Base-by-base conservation (phyloP, 1,140 invertebrate genomes). In the Trachelipus rathkii region DNA sequence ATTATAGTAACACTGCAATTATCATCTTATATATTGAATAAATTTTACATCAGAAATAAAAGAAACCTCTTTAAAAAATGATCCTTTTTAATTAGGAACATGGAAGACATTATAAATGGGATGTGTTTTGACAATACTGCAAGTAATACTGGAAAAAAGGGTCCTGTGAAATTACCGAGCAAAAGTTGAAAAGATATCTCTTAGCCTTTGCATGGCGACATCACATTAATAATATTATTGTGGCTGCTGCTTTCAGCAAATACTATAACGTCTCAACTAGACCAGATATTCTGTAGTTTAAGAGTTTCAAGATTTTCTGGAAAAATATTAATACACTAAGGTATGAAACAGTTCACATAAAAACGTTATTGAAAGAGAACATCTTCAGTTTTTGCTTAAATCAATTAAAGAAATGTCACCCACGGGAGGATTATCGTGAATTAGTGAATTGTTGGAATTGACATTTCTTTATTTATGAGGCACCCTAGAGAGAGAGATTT, bases 161-260 rank as follows among this genome's bases (percentile, higher is more conserved):
- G 60, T 1, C 21, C 21, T 66, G 60, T n/a, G n/a, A n/a, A n/a
- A n/a, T 23, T n/a, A n/a, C 7, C 21, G 60, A 66, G 7, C 15
- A n/a, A 66, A 66, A 66, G 21, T 66, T 66, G 21, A n/a, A 66
- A n/a, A 66, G 60, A 66, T 1, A 7, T 66, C 21, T 66, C 15
- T 23, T 66, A n/a, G 21, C 5, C 21, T 66, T 66, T 66, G 60
- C 60, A n/a, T 3, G 15, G 1, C 15, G 60, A 23, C 21, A 66
- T 66, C 60, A 66, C 21, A 23, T 66, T 66, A 66, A 66, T 66
- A 7, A 66, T 2, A 66, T 66, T 66, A 66, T 66, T n/a, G 60
- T 66, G 60, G 1, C 7, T 66, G 60, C 5, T 66, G 60, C 21
- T n/a, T 66, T 66, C 21, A 23, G 0, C 15, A 7, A 66, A 66